Evolutionary conservation across 2,113 vertebrate genomes (phyloP), one percentile per base, ranked within the genome.

Genomic region (Pseudonaja textilis): DNA sequence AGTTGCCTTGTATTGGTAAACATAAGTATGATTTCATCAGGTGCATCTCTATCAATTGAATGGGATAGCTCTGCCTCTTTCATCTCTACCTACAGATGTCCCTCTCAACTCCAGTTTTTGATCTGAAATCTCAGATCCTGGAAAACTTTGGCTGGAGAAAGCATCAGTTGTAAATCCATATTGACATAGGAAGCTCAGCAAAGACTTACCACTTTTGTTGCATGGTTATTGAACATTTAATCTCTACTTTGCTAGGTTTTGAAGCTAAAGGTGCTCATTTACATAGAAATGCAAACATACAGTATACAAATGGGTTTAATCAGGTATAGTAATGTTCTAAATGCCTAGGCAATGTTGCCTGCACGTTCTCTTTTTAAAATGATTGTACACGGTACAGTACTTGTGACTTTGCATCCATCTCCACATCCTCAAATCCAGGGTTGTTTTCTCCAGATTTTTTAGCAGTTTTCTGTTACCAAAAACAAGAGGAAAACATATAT

Each of bases 351-450:
- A 74, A 74, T 81, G 34, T 39, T 39, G 74, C 20, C 3, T 81
- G 6, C 34, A 39, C 34, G 9, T 81, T 81, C 34, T 81, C 9
- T 55, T 50, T 87, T 85, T 59, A 85, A 54, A 90, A 39, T 47
- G 14, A 42, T 81, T 52, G 54, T 55, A 25, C 0, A 22, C 52
- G 55, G 89, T 69, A 64, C 74, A 64, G 64, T 93, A 92, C 93
- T 91, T 90, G 88, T 47, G 50, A 55, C 0, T 45, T 87, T 87
- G 57, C 29, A 39, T 91, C 81, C 57, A 90, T 87, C 26, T 89
- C 90, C n/a, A 92, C 55, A 69, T 89, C 34, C 14, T 87, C 87
- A 91, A 93, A 93, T 9, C 42, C 91, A 26, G 74, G 26, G 57
- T 93, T 90, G 42, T 50, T 56, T 23, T 45, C 89, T 16, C 88